Percentiles rank a stretch among this genome's conserved stretches.
These are phyloP conservation scores for Falco novaeseelandiae DNA, from an alignment of 2,797 vertebrate genomes.

Conservation along the genomic window DNA sequence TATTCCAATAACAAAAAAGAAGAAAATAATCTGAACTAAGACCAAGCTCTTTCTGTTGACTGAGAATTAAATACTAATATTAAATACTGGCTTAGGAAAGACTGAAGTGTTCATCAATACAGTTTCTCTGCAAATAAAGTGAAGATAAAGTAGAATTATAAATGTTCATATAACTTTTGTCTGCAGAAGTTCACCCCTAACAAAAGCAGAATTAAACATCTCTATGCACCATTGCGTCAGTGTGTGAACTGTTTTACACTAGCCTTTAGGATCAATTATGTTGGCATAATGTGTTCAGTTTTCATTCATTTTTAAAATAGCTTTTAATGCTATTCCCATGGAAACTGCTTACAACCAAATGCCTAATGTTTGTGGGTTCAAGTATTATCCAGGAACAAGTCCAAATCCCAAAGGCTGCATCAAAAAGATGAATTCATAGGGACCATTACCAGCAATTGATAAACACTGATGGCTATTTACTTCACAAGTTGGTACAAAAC, in stretches of 20 bases:
- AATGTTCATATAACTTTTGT: background rate
- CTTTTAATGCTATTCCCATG: slow-evolving; percentile 31
- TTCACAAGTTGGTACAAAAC: background rate
- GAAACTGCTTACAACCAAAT: background rate
- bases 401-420: background rate
- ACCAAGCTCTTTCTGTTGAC: background rate
- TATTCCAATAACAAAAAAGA: background rate
- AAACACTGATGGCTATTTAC: background rate
- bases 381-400: background rate
- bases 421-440: background rate
- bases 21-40: background rate
- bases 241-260: background rate
- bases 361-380: background rate
- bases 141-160: background rate
- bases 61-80: background rate
- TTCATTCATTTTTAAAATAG: background rate
- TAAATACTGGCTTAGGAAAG: background rate
- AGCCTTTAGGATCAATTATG: background rate
- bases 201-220: background rate
- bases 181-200: background rate
- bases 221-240: background rate
- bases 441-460: background rate
- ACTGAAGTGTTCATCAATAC: background rate
- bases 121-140: background rate
- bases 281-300: background rate